A percentile compares a stretch with the other conserved stretches of the same genome.
These are phyloP conservation scores for Furcifer pardalis DNA, from an alignment of 2,797 vertebrate species.

Conservation along the genomic window DNA sequence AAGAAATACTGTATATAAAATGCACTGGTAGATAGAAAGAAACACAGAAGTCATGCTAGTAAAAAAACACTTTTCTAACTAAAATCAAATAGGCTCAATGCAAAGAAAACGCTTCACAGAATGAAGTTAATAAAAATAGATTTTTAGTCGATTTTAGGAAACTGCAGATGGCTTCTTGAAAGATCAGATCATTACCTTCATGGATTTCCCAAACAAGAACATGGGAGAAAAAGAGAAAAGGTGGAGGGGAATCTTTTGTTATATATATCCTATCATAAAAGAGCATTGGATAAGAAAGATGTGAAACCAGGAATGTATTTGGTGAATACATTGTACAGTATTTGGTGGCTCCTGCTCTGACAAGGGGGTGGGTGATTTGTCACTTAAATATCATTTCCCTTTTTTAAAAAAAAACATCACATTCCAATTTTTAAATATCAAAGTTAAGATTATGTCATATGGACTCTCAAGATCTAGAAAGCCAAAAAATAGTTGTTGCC, in stretches of 20 bases:
- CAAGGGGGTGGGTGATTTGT: neutral
- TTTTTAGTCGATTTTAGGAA: neutral
- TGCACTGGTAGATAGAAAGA: neutral
- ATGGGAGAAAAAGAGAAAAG: neutral
- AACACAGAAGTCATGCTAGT: neutral
- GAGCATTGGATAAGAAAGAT: neutral
- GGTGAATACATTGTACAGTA: neutral
- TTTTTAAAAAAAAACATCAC: too few relatives aligned
- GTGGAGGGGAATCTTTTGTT: neutral
- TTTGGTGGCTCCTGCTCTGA: neutral
- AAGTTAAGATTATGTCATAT: neutral
- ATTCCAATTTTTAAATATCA: too few relatives aligned
- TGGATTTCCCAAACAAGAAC: constrained; percentile 9
- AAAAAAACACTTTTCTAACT: neutral
- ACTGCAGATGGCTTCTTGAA: neutral
- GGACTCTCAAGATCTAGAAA: neutral
- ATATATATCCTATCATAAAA: neutral
- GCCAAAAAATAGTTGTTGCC: neutral
- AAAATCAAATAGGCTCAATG: neutral
- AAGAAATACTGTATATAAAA: too few relatives aligned
- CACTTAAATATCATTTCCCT: neutral
- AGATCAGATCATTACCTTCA: neutral
- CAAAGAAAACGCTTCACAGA: neutral
- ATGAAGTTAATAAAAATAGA: neutral
- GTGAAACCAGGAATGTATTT: neutral